Base-by-base conservation (phyloP, 2,888 invertebrate genomes). In the Spodoptera picta region DNA sequence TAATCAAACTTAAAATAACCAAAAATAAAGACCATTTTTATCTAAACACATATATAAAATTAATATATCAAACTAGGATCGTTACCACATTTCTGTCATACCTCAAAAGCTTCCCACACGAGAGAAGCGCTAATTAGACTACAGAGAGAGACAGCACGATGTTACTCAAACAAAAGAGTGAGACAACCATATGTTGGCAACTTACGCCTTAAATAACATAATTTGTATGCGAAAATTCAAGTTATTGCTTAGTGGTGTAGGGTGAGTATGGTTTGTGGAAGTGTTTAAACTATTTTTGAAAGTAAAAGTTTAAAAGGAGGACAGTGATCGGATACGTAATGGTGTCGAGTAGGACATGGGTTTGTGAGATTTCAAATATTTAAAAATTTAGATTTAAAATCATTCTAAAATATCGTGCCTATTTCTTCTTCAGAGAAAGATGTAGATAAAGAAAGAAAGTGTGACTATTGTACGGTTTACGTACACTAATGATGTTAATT, bases 161-260 rank as follows among this genome's bases (percentile, higher is more conserved):
- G 10, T 45, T 23, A 50, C 55, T 50, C 50, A 12, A 60, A 50
- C 10, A 23, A 73, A 50, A 24, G 60, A 60, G 23, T 31, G 68
- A 53, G 68, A 49, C 3, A 4, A 24, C 36, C 14, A 49, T 23
- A 19, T 4, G 11, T 47, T 23, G 50, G 52, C 51, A 48, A 12
- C 44, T 75, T 23, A 12, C 56, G 45, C 45, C 44, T 49, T 36
- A 43, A 47, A 60, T 62, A 69, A 68, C 71, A 71, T 69, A 72
- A 83, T 82, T 83, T 81, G 72, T 80, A 81, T 81, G 76, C 70
- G 75, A 81, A 83, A 77, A 79, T 72, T 77, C 65, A 73, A 77
- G 71, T 76, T 76, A 77, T 69, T 68, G 68, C 72, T 51, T 36
- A 44, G 60, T 59, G 12, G 52, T 46, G 65, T 74, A 82, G 79